phyloP scores from a whole-genome alignment of 2,113 vertebrate species.

The Leptobrachium leishanense region DNA sequence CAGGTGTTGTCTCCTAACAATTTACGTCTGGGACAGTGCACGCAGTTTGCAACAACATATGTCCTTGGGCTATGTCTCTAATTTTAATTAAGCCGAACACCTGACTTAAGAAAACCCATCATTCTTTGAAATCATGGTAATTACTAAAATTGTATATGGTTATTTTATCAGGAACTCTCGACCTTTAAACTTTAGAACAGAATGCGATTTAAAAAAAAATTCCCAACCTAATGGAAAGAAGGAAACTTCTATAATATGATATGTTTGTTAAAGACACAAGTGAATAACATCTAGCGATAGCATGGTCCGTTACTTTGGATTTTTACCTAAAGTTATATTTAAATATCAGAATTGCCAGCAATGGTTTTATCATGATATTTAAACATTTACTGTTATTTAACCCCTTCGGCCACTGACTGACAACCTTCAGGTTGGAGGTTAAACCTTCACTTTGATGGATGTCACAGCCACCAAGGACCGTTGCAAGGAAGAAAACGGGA shows the following conservation, averaged over 20 bases:
- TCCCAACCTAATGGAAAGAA: not conserved
- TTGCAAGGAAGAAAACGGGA: too few species aligned
- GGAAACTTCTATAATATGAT: not conserved
- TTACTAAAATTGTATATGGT: not conserved
- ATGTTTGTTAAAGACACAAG: not conserved
- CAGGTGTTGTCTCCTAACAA: slow-evolving; percentile 33
- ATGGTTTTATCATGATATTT: too few species aligned
- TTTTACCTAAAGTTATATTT: too few species aligned
- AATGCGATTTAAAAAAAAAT: not conserved
- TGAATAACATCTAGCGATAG: too few species aligned
- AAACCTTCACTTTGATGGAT: too few species aligned
- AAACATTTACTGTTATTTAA: too few species aligned
- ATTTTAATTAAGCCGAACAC: not conserved
- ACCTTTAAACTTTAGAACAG: not conserved
- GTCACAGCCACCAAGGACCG: too few species aligned
- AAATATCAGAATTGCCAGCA: too few species aligned
- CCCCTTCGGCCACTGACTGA: too few species aligned
- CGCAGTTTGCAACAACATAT: not conserved
- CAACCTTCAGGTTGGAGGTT: too few species aligned
- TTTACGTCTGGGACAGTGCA: not conserved
- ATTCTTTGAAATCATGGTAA: slow-evolving; percentile 11
- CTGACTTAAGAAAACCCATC: not conserved
- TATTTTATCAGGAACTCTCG: not conserved
- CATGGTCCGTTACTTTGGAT: too few species aligned
- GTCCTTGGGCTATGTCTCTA: not conserved